Conservation (phyloP, 2,888 invertebrate genomes). For the Agonopterix arenella region DNA sequence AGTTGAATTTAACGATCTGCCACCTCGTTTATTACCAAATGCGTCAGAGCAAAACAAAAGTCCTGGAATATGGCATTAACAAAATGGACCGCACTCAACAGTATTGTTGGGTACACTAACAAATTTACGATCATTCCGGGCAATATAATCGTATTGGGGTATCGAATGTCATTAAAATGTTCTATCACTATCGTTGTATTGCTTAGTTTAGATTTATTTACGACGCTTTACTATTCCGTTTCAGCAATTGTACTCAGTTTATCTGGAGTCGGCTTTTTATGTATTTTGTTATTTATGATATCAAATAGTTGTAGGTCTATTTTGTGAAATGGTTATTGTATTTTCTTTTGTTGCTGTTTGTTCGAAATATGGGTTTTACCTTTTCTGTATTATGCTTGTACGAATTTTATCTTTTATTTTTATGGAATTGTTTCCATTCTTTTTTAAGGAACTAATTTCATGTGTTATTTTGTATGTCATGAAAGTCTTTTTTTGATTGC, state of each 20-base stretch:
- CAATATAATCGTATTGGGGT: slow-evolving; percentile 39
- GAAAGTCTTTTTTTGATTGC: too few relatives aligned
- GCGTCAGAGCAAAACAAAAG: slow-evolving; percentile 51
- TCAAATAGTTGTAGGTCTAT: background rate
- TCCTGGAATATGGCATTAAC: slow-evolving; percentile 44
- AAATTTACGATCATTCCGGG: slow-evolving; percentile 49
- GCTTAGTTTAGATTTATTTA: slow-evolving; percentile 46
- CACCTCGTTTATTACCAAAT: slow-evolving; percentile 63
- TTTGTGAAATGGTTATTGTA: too few relatives aligned
- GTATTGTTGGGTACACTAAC: slow-evolving; percentile 44
- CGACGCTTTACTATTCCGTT: slow-evolving; percentile 25
- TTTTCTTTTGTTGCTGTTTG: too few relatives aligned
- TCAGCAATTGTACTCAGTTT: slow-evolving; percentile 5
- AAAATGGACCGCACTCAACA: slow-evolving; percentile 50
- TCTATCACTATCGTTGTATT: slow-evolving; percentile 36
- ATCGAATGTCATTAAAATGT: slow-evolving; percentile 50
- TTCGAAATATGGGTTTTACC: too few relatives aligned
- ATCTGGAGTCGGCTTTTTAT: slow-evolving; percentile 3
- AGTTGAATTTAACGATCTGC: slow-evolving; percentile 62
- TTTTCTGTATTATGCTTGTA: too few relatives aligned
- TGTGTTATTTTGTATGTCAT: too few relatives aligned
- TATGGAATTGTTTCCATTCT: too few relatives aligned
- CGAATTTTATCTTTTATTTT: too few relatives aligned
- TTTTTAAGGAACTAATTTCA: too few relatives aligned
- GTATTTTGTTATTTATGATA: slow-evolving; percentile 3